phyloP scores from a whole-genome alignment of 1,140 invertebrate genomes.

The Adelges cooleyi region DNA sequence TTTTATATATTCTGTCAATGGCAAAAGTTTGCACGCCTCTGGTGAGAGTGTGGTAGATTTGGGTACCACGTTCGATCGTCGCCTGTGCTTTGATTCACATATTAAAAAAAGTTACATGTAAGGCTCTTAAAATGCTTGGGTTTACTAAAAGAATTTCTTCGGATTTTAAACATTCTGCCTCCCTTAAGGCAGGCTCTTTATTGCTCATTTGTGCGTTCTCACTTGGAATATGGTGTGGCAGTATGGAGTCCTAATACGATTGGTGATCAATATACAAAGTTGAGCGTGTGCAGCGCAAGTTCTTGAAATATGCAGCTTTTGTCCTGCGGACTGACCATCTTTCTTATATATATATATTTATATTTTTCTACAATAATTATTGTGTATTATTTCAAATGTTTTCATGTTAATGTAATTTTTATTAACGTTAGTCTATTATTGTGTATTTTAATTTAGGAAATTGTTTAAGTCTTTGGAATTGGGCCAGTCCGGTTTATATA shows the following conservation, averaged over 20 bases:
- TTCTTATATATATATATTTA: too few species aligned
- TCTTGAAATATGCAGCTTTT: neutral
- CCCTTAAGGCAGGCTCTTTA: neutral
- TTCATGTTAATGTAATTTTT: too few species aligned
- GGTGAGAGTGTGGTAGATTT: neutral
- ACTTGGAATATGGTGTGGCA: neutral
- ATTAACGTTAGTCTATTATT: too few species aligned
- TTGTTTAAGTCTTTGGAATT: too few species aligned
- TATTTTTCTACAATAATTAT: too few species aligned
- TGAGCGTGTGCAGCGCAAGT: neutral
- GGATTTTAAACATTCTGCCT: neutral
- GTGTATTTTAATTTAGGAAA: too few species aligned
- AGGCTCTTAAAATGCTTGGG: neutral
- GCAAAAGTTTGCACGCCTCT: neutral
- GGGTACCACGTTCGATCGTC: neutral
- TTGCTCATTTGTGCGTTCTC: neutral
- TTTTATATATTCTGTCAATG: neutral
- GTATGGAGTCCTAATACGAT: neutral
- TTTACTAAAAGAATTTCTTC: neutral
- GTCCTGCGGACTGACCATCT: neutral
- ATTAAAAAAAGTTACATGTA: neutral
- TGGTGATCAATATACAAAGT: neutral
- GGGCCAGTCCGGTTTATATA: too few species aligned
- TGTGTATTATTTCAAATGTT: too few species aligned
- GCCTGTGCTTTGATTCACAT: neutral